These are phyloP conservation scores for Excalfactoria chinensis DNA, from an alignment of 2,113 vertebrate species.

Conservation along the genomic window DNA sequence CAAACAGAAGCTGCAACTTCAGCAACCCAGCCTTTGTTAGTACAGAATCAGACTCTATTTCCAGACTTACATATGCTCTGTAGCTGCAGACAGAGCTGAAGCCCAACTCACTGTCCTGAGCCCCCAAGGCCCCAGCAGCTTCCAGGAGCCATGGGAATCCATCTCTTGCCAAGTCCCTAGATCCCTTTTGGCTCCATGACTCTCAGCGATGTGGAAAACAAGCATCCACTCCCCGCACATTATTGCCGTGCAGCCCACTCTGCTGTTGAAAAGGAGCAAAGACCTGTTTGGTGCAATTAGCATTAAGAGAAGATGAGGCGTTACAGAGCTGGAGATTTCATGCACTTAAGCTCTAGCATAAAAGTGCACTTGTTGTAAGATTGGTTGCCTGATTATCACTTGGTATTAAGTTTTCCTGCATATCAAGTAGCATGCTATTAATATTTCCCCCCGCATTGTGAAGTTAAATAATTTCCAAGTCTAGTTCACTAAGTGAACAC, in stretches of 20 bases:
- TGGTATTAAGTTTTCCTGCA: not conserved
- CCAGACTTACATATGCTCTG: not conserved
- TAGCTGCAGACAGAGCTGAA: not conserved
- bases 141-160: not conserved
- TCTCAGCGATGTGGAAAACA: not conserved
- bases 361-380: not conserved
- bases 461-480: not conserved
- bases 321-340: not conserved
- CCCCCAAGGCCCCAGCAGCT: not conserved
- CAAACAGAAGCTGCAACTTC: not conserved
- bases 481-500: not conserved
- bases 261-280: not conserved
- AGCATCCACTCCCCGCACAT: not conserved
- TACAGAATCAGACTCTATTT: constrained; percentile 23
- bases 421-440: not conserved
- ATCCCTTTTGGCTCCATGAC: not conserved
- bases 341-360: not conserved
- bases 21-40: constrained; percentile 22
- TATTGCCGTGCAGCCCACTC: not conserved
- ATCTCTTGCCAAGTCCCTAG: not conserved
- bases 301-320: not conserved
- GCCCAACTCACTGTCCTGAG: not conserved
- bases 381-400: not conserved
- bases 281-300: not conserved
- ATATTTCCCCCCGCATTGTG: not conserved